Conservation (phyloP, 2,888 invertebrate genomes). For the Azorinus chamasolen region DNA sequence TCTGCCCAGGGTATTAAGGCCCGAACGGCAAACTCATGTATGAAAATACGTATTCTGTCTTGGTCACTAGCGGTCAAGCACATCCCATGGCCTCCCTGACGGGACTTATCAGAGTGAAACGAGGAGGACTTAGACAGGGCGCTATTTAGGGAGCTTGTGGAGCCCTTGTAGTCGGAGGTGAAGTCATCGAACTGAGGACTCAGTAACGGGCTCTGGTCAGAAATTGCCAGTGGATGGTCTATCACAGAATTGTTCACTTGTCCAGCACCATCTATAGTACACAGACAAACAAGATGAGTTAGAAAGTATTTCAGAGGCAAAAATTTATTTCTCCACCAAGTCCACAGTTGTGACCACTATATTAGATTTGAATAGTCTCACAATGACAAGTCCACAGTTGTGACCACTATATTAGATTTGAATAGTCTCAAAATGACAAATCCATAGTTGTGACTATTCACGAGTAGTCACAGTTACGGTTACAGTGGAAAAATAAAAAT, state of each 20-base stretch:
- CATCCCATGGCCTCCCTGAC: slow-evolving; percentile 84
- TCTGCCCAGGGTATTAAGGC: slow-evolving; percentile 97
- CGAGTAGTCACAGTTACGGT: too few species aligned
- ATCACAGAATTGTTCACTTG: slow-evolving; percentile 54
- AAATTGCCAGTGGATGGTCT: slow-evolving; percentile 77
- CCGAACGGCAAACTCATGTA: slow-evolving; percentile 94
- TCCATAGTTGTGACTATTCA: too few species aligned
- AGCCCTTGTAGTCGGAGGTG: slow-evolving; percentile 62
- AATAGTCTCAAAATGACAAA: too few species aligned
- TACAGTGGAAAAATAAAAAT: too few species aligned
- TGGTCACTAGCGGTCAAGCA: slow-evolving; percentile 94
- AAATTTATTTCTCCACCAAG: not conserved
- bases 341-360: too few species aligned
- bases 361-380: too few species aligned
- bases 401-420: too few species aligned
- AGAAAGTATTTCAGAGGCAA: not conserved
- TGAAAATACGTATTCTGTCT: slow-evolving; percentile 93
- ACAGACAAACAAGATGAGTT: not conserved
- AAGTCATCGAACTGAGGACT: slow-evolving; percentile 60
- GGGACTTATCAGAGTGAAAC: slow-evolving; percentile 35
- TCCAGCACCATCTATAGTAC: slow-evolving; percentile 30
- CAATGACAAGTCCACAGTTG: too few species aligned
- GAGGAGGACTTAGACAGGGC: slow-evolving; percentile 50
- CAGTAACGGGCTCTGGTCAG: slow-evolving; percentile 58
- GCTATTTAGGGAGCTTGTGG: slow-evolving; percentile 55